Percentiles rank a stretch among this genome's conserved stretches.
Evolutionary conservation across 2,113 vertebrate genomes (phyloP).

Genomic region (Xenus cinereus): DNA sequence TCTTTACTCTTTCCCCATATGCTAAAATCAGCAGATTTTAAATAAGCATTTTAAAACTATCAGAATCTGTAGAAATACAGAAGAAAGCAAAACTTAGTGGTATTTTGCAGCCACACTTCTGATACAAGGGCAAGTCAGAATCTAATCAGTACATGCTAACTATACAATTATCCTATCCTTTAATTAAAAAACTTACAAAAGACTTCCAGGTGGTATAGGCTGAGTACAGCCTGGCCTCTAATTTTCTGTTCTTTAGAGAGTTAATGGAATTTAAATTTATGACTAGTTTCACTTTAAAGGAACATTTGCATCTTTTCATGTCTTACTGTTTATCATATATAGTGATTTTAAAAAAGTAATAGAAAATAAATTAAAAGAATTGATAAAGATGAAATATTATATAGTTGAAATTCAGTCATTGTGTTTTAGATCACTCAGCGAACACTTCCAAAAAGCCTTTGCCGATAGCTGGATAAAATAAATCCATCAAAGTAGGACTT

Average conservation of each 20-base stretch:
- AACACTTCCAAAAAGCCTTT: background rate
- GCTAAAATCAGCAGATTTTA: background rate
- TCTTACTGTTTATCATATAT: background rate
- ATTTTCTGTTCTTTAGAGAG: constrained; percentile 25
- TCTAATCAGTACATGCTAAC: constrained; percentile 6
- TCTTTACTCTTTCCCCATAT: background rate
- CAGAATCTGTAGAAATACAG: background rate
- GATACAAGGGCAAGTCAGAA: background rate
- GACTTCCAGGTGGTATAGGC: background rate
- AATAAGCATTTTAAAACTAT: background rate
- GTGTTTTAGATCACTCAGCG: background rate
- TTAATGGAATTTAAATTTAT: constrained; percentile 10
- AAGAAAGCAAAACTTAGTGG: background rate
- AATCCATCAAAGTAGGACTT: background rate
- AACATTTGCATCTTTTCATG: background rate
- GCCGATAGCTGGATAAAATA: background rate
- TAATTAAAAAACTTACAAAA: constrained; percentile 31
- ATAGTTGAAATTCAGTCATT: background rate
- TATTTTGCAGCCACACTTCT: constrained; percentile 6
- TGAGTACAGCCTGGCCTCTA: background rate
- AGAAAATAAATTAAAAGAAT: background rate
- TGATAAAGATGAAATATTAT: background rate
- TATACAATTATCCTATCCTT: constrained; percentile 21
- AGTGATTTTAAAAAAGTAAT: background rate
- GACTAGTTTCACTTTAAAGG: background rate